Evolutionary conservation across 2,888 invertebrate genomes (phyloP).

Genomic region (Dynastes tityus): DNA sequence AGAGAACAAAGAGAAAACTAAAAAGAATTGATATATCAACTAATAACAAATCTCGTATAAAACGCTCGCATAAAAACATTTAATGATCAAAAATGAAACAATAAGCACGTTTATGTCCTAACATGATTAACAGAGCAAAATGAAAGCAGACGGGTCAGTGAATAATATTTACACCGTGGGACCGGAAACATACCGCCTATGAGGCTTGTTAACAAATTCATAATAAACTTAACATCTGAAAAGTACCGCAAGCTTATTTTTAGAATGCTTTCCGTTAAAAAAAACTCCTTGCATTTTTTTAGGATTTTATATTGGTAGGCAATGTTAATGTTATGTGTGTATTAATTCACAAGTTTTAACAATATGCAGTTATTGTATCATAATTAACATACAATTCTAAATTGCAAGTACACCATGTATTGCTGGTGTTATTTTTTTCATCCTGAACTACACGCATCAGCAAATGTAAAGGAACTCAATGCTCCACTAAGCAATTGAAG

Average conservation of each 20-base stretch:
- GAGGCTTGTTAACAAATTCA: background rate
- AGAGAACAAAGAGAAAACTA: conserved; percentile 31
- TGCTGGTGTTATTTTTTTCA: too few relatives aligned
- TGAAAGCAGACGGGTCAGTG: background rate
- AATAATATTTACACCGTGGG: conserved; percentile 14
- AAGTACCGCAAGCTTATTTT: background rate
- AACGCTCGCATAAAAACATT: conserved; percentile 10
- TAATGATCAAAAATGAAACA: background rate
- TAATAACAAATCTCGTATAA: conserved; percentile 25
- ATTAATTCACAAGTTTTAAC: too few relatives aligned
- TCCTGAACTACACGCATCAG: too few relatives aligned
- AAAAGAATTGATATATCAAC: background rate
- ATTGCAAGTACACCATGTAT: too few relatives aligned
- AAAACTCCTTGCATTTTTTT: too few relatives aligned
- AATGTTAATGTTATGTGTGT: too few relatives aligned
- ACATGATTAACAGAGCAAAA: background rate
- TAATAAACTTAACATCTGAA: background rate
- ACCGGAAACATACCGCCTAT: background rate
- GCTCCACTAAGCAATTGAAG: too few relatives aligned
- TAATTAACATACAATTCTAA: too few relatives aligned
- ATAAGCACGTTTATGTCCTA: conserved; percentile 14
- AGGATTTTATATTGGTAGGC: too few relatives aligned
- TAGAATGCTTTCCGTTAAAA: too few relatives aligned
- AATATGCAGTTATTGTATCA: too few relatives aligned
- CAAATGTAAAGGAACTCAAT: too few relatives aligned